These are phyloP conservation scores for Osedax frankpressi DNA, from an alignment of 2,888 invertebrate genomes.

Conservation along the genomic window DNA sequence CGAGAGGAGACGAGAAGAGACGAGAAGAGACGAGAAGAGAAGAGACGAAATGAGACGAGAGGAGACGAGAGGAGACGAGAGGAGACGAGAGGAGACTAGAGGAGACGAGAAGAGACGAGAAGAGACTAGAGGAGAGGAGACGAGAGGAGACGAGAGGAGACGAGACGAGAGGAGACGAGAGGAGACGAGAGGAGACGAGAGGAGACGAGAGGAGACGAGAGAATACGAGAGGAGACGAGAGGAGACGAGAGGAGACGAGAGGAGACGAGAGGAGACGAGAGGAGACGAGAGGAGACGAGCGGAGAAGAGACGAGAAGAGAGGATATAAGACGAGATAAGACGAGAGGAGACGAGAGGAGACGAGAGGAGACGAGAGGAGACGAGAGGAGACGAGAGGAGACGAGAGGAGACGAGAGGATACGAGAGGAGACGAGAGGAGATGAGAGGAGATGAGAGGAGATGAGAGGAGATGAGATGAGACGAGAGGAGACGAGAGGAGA, in stretches of 20 bases:
- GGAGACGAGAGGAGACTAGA: conserved; percentile 2
- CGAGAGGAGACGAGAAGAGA: neutral
- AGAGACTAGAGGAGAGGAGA: neutral
- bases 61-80: conserved; percentile 4
- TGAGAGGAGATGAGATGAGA: neutral
- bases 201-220: conserved; percentile 4
- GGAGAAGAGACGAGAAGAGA: conserved; percentile 1
- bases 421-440: conserved; percentile 4
- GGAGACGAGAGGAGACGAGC: conserved; percentile 2
- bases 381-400: conserved; percentile 4
- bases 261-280: conserved; percentile 4
- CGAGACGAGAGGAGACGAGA: conserved; percentile 4
- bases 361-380: conserved; percentile 4
- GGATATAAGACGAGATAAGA: neutral
- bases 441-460: conserved; percentile 1
- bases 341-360: neutral
- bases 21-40: neutral
- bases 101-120: neutral
- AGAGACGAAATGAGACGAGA: neutral
- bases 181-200: conserved; percentile 4
- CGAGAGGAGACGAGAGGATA: conserved; percentile 2
- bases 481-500: conserved; percentile 4
- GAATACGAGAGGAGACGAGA: conserved; percentile 1
- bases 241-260: conserved; percentile 4
- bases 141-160: conserved; percentile 1